phyloP scores from a whole-genome alignment of 2,113 vertebrate species.

The Lipophrys pholis region DNA sequence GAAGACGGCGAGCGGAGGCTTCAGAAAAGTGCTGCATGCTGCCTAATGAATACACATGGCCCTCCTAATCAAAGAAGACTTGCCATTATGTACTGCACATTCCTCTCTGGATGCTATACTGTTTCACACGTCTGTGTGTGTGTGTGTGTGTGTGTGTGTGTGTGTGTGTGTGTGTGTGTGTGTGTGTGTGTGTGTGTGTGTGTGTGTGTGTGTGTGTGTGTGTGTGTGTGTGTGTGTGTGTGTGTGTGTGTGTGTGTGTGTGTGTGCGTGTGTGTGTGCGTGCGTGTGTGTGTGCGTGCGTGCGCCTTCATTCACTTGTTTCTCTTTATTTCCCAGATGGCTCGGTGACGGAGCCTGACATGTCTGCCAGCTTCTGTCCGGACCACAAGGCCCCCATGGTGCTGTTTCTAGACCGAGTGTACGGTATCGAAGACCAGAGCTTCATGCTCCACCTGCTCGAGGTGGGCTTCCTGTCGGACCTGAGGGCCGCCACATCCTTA shows the following conservation, averaged over 20 bases:
- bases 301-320: constrained; percentile 1
- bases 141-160: too few species aligned
- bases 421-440: constrained; percentile 95
- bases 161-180: too few species aligned
- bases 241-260: too few species aligned
- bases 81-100: constrained; percentile 40
- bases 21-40: constrained; percentile 35
- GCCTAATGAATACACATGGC: constrained; percentile 60
- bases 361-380: constrained; percentile 96
- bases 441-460: constrained; percentile 96
- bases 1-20: constrained; percentile 29
- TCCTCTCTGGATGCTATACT: constrained; percentile 11
- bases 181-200: too few species aligned
- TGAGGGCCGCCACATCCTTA: constrained; percentile 92
- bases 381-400: constrained; percentile 99
- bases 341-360: constrained; percentile 91
- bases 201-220: too few species aligned
- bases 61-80: constrained; percentile 55
- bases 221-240: too few species aligned
- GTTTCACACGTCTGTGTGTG: neutral
- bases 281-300: too few species aligned
- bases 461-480: constrained; percentile 96
- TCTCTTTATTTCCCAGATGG: constrained; percentile 85
- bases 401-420: constrained; percentile 96
- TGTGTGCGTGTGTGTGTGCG: too few species aligned